A percentile compares a stretch with the other conserved stretches of the same genome.
Conservation (phyloP, 2,113 vertebrate species). For the Jaculus jaculus region DNA sequence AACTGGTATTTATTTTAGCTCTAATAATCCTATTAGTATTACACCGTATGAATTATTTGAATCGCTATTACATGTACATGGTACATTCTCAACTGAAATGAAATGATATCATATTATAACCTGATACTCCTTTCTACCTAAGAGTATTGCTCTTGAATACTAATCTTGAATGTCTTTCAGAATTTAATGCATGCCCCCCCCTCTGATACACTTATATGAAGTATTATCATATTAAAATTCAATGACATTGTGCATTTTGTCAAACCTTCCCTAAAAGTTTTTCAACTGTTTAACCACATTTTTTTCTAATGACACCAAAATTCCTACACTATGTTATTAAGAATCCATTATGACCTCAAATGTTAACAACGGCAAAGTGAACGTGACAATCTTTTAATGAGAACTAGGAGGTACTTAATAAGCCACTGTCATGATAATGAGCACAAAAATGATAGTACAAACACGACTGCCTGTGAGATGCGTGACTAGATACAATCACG, state of each 20-base stretch:
- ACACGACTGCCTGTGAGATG: background rate
- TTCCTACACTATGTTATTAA: background rate
- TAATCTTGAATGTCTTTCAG: background rate
- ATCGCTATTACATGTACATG: background rate
- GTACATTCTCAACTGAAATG: background rate
- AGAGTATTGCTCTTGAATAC: background rate
- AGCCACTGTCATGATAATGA: background rate
- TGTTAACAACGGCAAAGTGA: background rate
- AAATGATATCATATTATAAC: background rate
- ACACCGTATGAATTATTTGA: background rate
- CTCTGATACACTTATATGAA: background rate
- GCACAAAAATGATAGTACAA: background rate
- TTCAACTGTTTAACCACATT: background rate
- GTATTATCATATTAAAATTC: background rate
- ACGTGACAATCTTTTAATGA: background rate
- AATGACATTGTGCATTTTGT: background rate
- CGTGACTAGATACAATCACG: slow-evolving; percentile 5
- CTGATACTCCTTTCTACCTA: background rate
- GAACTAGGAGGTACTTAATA: background rate
- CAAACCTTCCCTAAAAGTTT: background rate
- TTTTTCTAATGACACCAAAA: background rate
- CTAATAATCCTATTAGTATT: background rate
- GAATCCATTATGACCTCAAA: background rate
- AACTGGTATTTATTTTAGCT: background rate
- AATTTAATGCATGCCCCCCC: background rate